Base-by-base conservation (phyloP, 2,888 invertebrate species). In the Aphrophora alni region DNA sequence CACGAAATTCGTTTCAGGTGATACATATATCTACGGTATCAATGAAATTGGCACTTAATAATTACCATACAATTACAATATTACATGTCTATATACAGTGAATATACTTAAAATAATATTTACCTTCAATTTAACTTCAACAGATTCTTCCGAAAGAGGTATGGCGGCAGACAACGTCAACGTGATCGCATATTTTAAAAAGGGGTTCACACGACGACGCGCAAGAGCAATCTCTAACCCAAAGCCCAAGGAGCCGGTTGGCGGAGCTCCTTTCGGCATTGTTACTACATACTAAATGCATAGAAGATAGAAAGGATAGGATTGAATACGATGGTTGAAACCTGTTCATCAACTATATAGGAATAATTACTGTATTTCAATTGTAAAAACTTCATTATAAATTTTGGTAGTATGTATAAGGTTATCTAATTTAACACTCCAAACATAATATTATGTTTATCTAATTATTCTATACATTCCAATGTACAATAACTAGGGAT, bases 161-260 rank as follows among this genome's bases (percentile, higher is more conserved):
- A 92, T 92, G 92, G 92, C 92, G 92, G 91, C 91, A 90, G 89
- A 82, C 90, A 91, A 91, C 91, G 91, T 92, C 92, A 92, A 92
- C 91, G 91, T 91, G 91, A 91, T 91, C 89, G 89, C 91, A 82
- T 82, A 82, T 82, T 82, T 83, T 78, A 68, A 71, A 71, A 74
- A 81, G 93, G 93, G 93, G 93, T 93, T 92, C 92, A 92, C 93
- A 92, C 91, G 92, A 91, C 92, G 92, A 93, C 93, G 94, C 94
- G 93, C 93, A 93, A 91, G 92, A 92, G 91, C 91, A 84, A 81
- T 84, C 86, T 86, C 85, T 78, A 85, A 85, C 85, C 86, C 86
- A 86, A 83, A 84, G 82, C 70, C 77, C 77, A 12, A 79, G 75
- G 71, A 44, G 78, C 78, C 51, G 77, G 78, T 77, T 78, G 72